Conservation (phyloP, 2,888 invertebrate species). For the Heliconius ismenius region DNA sequence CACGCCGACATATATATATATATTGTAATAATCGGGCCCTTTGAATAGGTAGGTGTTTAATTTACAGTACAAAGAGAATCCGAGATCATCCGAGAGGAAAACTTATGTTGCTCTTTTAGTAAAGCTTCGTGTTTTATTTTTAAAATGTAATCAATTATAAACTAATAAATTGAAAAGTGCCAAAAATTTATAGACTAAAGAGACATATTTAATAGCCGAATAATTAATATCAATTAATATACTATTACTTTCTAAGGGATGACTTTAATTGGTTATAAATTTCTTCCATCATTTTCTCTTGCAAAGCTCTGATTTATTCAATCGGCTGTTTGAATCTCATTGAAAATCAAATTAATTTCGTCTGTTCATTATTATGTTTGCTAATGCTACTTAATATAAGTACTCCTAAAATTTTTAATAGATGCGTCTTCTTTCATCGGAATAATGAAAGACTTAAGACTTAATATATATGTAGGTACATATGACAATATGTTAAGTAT, state of each 20-base stretch:
- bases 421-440: background rate
- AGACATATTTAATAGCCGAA: slow-evolving; percentile 20
- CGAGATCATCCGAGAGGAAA: background rate
- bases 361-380: slow-evolving; percentile 57
- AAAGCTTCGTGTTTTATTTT: background rate
- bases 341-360: slow-evolving; percentile 56
- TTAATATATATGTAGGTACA: background rate
- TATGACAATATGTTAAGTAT: background rate
- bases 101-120: background rate
- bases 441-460: slow-evolving; percentile 26
- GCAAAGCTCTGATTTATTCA: slow-evolving; percentile 44
- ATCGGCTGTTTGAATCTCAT: slow-evolving; percentile 53
- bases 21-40: too few relatives aligned
- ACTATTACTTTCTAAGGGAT: slow-evolving; percentile 19
- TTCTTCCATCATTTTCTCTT: slow-evolving; percentile 26
- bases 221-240: slow-evolving; percentile 6
- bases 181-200: background rate
- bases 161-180: background rate
- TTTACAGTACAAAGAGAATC: background rate
- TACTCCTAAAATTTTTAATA: slow-evolving; percentile 41
- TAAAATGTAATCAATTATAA: background rate
- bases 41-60: too few relatives aligned
- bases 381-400: slow-evolving; percentile 47
- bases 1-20: too few relatives aligned
- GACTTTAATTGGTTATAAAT: slow-evolving; percentile 30